phyloP scores from a whole-genome alignment of 1,140 invertebrate genomes.

The Bombus pascuorum region DNA sequence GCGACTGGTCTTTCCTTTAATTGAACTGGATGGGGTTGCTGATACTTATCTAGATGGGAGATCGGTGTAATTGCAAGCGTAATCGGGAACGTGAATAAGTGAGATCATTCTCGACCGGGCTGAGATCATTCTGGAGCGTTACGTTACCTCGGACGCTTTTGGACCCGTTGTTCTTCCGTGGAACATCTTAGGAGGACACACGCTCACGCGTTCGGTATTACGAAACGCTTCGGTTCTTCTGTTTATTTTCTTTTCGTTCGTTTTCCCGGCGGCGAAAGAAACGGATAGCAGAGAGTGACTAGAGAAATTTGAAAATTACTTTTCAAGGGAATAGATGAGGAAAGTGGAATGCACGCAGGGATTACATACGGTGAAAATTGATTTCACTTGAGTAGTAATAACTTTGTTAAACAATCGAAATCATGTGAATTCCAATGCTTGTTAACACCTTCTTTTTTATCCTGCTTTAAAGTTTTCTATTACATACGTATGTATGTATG shows the following conservation, averaged over 20 bases:
- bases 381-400: not conserved
- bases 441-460: not conserved
- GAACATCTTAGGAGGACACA: not conserved
- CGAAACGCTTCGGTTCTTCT: not conserved
- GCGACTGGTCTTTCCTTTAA: constrained; percentile 14
- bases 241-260: not conserved
- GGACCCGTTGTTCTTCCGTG: not conserved
- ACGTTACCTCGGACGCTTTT: not conserved
- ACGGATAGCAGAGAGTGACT: not conserved
- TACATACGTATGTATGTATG: not conserved
- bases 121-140: not conserved
- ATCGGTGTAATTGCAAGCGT: constrained; percentile 20
- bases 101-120: not conserved
- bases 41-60: not conserved
- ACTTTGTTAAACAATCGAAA: not conserved
- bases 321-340: not conserved
- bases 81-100: not conserved
- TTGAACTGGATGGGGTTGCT: constrained; percentile 1
- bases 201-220: not conserved
- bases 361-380: not conserved
- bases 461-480: not conserved
- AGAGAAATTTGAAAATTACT: not conserved
- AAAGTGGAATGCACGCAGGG: not conserved
- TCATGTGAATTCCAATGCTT: not conserved
- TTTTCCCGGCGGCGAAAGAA: not conserved